These are phyloP conservation scores for Sicus ferrugineus DNA, from an alignment of 2,888 invertebrate species.

Conservation along the genomic window DNA sequence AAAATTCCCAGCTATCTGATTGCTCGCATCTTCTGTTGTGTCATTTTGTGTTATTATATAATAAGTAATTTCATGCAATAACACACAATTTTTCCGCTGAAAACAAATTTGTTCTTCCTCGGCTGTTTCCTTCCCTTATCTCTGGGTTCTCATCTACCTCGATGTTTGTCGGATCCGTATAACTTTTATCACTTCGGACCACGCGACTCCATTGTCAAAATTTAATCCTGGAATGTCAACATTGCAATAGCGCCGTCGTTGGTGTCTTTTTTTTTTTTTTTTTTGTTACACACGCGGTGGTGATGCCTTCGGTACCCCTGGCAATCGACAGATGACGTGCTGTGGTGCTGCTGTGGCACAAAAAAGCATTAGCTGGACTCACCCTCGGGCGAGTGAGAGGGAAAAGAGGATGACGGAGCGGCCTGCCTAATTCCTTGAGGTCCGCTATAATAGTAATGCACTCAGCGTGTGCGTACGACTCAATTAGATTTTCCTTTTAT, in stretches of 20 bases:
- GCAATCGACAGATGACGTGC: not conserved
- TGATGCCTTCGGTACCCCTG: not conserved
- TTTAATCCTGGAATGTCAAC: slow-evolving; percentile 1
- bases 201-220: slow-evolving; percentile 16
- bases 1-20: no score
- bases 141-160: not conserved
- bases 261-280: not conserved
- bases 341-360: no score
- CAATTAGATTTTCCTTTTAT: not conserved
- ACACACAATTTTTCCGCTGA: no score
- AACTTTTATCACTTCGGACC: slow-evolving; percentile 26
- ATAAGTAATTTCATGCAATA: not conserved
- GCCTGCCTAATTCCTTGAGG: not conserved
- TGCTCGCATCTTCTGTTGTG: not conserved
- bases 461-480: not conserved
- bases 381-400: not conserved
- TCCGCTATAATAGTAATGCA: not conserved
- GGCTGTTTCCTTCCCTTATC: not conserved
- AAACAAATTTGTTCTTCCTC: no score
- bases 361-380: not conserved
- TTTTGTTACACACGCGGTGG: not conserved
- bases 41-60: not conserved
- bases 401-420: not conserved
- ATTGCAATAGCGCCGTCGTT: slow-evolving; percentile 1
- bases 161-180: not conserved